These are phyloP conservation scores for Ictalurus punctatus DNA, from an alignment of 2,113 vertebrate species.

Conservation along the genomic window DNA sequence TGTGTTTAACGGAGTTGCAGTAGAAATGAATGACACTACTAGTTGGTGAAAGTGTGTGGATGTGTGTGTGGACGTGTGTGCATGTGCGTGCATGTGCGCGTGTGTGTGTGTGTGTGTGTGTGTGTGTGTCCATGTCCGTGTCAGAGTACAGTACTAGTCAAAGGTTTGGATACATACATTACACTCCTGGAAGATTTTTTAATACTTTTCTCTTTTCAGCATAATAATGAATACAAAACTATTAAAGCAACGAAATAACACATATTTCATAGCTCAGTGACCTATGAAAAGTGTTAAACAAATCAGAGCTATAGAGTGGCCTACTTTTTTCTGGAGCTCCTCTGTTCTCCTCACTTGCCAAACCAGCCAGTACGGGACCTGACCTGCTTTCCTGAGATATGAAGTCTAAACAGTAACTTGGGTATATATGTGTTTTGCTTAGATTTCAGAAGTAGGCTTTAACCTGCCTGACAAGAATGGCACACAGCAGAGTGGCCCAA, in stretches of 20 bases:
- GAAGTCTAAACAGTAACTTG: conserved; percentile 44
- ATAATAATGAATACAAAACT: neutral
- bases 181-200: neutral
- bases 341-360: conserved; percentile 53
- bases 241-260: neutral
- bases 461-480: conserved; percentile 42
- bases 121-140: neutral
- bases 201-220: neutral
- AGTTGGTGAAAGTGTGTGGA: neutral
- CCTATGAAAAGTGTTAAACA: neutral
- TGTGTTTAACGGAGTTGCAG: neutral
- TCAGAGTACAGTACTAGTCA: neutral
- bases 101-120: neutral
- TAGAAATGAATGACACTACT: neutral
- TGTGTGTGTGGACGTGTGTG: neutral
- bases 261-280: neutral
- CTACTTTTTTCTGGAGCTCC: conserved; percentile 67
- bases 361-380: conserved; percentile 49
- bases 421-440: conserved; percentile 43
- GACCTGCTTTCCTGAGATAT: conserved; percentile 58
- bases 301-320: conserved; percentile 54
- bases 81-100: neutral
- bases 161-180: neutral
- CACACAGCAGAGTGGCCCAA: neutral
- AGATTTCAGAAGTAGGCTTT: conserved; percentile 50